Percentiles rank a stretch among this genome's conserved stretches.
These are phyloP conservation scores for Lutraria lutraria DNA, from an alignment of 2,888 invertebrate species.

Conservation along the genomic window DNA sequence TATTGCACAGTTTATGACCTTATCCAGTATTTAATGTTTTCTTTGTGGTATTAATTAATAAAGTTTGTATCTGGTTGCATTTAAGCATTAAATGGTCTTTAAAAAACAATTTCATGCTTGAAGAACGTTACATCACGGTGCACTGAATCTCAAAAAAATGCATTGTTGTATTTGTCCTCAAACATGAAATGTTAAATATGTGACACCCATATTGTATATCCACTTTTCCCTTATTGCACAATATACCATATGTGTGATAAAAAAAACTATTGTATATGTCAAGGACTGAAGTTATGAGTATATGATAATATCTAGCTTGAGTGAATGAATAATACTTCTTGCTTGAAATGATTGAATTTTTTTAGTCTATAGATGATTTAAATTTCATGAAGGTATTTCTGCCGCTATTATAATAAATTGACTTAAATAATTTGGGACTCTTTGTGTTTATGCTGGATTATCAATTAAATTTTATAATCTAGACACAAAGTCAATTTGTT, in stretches of 20 bases:
- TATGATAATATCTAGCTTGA: constrained; percentile 20
- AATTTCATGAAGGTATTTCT: constrained; percentile 19
- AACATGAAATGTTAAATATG: constrained; percentile 39
- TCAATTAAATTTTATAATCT: background rate
- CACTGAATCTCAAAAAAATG: background rate
- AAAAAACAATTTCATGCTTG: constrained; percentile 30
- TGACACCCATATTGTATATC: constrained; percentile 33
- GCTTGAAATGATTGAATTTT: constrained; percentile 22
- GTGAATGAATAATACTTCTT: constrained; percentile 1
- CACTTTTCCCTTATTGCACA: constrained; percentile 42
- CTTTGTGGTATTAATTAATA: constrained; percentile 17
- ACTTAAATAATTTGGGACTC: background rate
- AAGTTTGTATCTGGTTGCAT: constrained; percentile 30
- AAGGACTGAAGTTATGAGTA: constrained; percentile 16
- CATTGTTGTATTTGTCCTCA: constrained; percentile 17
- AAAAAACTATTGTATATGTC: constrained; percentile 25
- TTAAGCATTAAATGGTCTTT: constrained; percentile 26
- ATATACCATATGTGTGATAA: constrained; percentile 7
- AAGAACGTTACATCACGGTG: constrained; percentile 17
- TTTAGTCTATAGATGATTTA: constrained; percentile 13
- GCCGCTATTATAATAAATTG: background rate
- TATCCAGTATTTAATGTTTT: background rate
- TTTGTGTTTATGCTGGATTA: background rate
- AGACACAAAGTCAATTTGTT: background rate
- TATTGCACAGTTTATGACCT: background rate